Base-by-base conservation (phyloP, 2,888 invertebrate genomes). In the Drosophila falleni region DNA sequence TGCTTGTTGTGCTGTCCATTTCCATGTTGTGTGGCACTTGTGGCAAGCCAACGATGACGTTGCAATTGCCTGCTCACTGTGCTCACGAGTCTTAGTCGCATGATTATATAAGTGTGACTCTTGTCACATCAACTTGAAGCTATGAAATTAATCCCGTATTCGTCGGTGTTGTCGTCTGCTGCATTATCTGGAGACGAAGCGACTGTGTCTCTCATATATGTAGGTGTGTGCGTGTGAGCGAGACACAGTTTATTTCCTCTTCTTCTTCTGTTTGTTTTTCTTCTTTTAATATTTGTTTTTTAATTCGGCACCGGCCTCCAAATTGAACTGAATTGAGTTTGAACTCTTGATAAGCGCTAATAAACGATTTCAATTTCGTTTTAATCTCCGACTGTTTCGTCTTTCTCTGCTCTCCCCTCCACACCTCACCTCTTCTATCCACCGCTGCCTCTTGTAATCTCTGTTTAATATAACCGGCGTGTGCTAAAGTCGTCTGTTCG, bases 341-440 rank as follows among this genome's bases (percentile, higher is more conserved):
- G 39, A 74, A 71, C 62, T 61, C 23, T 62, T 72, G 77, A 76
- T 76, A 76, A 76, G 68, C 62, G 47, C 47, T 42, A 46, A 15
- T 29, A 46, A 59, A 41, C 51, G 50, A 55, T 19, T 64, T 39
- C 33, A 19, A 50, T 54, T 26, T 37, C 59, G 61, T 19, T 26
- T 41, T 66, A 47, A 60, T 63, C 63, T 49, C 44, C 50, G 8
- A 23, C 29, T 26, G n/a, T n/a, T 29, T 16, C 53, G 3, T 39
- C 46, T 33, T 26, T 29, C 44, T 35, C 9, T 29, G 1, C 29
- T 29, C 8, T 29, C 54, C 44, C 39, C 35, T 54, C 11, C 42
- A 31, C 5, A 23, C 23, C 49, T 53, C 46, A 37, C 33, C 9
- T 11, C 15, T 49, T 5, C 3, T 15, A 8, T 31, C 29, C 6